phyloP scores from a whole-genome alignment of 2,797 vertebrate genomes.

The Hemitrygon akajei region DNA sequence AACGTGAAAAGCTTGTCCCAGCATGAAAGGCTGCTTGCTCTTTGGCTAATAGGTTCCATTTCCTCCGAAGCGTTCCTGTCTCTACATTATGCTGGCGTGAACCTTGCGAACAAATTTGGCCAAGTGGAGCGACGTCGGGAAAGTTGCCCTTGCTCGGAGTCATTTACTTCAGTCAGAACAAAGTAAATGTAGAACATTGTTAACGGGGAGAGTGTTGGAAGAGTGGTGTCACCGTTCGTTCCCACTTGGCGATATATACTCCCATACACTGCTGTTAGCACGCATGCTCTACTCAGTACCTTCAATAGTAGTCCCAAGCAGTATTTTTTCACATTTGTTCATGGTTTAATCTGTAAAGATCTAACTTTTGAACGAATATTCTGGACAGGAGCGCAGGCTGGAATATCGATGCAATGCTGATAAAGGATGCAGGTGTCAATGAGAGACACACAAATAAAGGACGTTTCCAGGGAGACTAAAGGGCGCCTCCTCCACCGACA shows the following conservation, averaged over 20 bases:
- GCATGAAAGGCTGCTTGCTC: background rate
- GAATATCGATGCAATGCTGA: background rate
- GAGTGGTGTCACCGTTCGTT: no score
- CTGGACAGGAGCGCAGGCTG: background rate
- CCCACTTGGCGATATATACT: background rate
- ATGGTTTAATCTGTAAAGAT: no score
- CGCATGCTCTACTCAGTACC: background rate
- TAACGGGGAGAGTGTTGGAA: background rate
- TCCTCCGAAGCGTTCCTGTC: background rate
- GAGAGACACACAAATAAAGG: background rate
- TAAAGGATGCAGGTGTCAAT: background rate
- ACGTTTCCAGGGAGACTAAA: slow-evolving; percentile 29
- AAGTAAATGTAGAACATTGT: background rate
- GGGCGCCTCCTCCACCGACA: background rate
- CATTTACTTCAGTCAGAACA: background rate
- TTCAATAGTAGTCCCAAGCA: background rate
- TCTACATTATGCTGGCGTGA: background rate
- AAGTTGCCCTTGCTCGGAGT: background rate
- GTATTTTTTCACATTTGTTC: background rate
- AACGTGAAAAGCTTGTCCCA: background rate
- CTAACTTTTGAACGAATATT: background rate
- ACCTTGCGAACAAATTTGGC: background rate
- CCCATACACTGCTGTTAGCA: background rate
- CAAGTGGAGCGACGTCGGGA: background rate
- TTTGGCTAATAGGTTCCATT: background rate